Conservation (phyloP, 2,797 vertebrate species). For the Spinibarbus caldwelli region DNA sequence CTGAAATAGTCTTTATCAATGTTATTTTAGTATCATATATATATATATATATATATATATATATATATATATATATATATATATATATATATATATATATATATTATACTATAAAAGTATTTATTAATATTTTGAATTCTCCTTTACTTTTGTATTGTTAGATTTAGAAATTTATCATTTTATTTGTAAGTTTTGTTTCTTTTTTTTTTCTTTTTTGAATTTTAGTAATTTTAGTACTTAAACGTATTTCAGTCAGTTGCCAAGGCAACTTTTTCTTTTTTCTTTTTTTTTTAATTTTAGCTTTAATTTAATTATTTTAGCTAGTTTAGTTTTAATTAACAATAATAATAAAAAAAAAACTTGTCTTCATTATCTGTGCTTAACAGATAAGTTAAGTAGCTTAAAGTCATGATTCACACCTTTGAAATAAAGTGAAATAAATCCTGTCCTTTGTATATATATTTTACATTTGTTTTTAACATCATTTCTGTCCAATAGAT, state of each 20-base stretch:
- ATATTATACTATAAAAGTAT: neutral
- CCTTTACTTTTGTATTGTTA: neutral
- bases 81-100: too few relatives aligned
- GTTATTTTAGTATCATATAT: neutral
- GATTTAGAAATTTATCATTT: neutral
- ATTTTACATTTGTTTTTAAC: too few relatives aligned
- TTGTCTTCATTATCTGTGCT: neutral
- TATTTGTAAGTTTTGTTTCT: too few relatives aligned
- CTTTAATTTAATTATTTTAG: neutral
- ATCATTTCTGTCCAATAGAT: neutral
- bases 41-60: too few relatives aligned
- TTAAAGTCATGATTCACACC: neutral
- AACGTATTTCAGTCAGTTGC: neutral
- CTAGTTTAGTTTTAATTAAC: neutral
- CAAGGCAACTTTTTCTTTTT: neutral
- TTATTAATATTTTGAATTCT: neutral
- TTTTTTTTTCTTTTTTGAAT: neutral
- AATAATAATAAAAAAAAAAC: neutral
- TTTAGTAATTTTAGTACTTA: neutral
- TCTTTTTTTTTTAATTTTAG: neutral
- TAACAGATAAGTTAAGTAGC: neutral
- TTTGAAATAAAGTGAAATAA: neutral
- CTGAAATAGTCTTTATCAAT: neutral
- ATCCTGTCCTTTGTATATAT: neutral
- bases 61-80: too few relatives aligned